These are phyloP conservation scores for Natrix natrix DNA, from an alignment of 2,797 vertebrate genomes.

Conservation along the genomic window DNA sequence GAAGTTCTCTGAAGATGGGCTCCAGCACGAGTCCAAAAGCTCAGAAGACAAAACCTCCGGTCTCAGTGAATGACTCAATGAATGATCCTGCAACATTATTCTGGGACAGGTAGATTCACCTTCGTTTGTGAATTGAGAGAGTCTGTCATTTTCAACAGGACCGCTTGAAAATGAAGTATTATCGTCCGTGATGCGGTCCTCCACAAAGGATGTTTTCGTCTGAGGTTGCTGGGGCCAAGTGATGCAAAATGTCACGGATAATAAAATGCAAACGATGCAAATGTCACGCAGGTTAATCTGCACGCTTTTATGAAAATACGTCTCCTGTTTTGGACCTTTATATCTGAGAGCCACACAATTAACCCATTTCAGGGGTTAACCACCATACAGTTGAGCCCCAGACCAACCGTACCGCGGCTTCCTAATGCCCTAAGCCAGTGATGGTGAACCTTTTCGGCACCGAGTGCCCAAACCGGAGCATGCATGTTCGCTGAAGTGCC, in stretches of 20 bases:
- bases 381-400: neutral
- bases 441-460: too few relatives aligned
- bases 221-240: neutral
- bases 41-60: too few relatives aligned
- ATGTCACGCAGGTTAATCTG: neutral
- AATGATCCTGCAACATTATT: too few relatives aligned
- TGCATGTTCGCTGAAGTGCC: too few relatives aligned
- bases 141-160: neutral
- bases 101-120: neutral
- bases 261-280: neutral
- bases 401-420: accelerated
- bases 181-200: neutral
- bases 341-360: neutral
- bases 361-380: neutral
- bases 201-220: neutral
- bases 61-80: too few relatives aligned
- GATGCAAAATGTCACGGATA: neutral
- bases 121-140: neutral
- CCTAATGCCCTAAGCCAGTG: neutral
- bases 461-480: too few relatives aligned
- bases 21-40: too few relatives aligned
- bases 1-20: too few relatives aligned
- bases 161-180: neutral
- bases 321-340: neutral
- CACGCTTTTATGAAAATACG: neutral